phyloP scores from a whole-genome alignment of 2,888 invertebrate species.

The Ornithoptera priamus region DNA sequence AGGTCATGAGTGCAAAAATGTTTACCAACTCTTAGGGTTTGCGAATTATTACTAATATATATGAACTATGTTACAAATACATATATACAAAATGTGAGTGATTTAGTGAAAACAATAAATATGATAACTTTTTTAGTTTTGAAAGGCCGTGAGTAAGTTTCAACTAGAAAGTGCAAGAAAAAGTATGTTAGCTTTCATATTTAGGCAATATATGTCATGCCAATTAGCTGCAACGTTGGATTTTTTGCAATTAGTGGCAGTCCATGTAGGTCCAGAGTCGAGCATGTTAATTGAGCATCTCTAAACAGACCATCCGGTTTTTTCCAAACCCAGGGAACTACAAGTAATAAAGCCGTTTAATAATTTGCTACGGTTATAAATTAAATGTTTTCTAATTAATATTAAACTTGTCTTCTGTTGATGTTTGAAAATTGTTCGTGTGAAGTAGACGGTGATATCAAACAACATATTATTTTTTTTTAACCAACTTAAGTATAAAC shows the following conservation, averaged over 20 bases:
- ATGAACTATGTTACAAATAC: not conserved
- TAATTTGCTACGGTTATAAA: not conserved
- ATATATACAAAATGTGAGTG: too few relatives aligned
- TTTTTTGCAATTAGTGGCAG: constrained; percentile 22
- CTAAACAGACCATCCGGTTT: not conserved
- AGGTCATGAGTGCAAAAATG: constrained; percentile 23
- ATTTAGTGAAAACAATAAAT: too few relatives aligned
- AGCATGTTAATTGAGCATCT: constrained; percentile 12
- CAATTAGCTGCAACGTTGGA: constrained; percentile 33
- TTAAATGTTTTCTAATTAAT: not conserved
- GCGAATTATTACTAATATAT: not conserved
- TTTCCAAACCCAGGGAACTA: not conserved
- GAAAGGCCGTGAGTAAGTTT: constrained; percentile 30
- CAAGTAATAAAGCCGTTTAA: constrained; percentile 30
- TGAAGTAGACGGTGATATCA: not conserved
- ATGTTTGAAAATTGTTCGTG: not conserved
- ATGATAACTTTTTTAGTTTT: not conserved
- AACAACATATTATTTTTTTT: not conserved
- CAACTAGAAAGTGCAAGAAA: constrained; percentile 35
- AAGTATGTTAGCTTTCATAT: constrained; percentile 36
- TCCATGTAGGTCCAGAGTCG: constrained; percentile 11
- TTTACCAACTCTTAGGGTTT: constrained; percentile 1
- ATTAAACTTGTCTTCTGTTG: not conserved
- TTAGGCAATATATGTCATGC: constrained; percentile 32
- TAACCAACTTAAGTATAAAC: too few relatives aligned